Base-by-base conservation (phyloP, 1,140 invertebrate genomes). In the Hydropsyche tenuis region DNA sequence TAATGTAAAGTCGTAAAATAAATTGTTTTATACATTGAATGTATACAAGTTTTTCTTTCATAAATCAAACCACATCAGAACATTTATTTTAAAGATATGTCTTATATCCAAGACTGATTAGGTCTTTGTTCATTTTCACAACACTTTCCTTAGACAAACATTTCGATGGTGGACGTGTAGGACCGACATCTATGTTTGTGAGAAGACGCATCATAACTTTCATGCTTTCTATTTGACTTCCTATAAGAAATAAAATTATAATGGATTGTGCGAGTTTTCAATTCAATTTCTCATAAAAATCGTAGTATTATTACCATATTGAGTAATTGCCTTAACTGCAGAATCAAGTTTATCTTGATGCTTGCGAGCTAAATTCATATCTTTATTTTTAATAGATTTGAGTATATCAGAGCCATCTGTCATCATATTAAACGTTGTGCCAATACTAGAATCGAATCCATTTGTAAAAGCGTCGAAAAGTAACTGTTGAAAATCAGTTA, bases 391-490 rank as follows among this genome's bases (percentile, higher is more conserved):
- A 84, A 69, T 79, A 9, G 30, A 37, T 37, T 3, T 37, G 3
- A 37, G 9, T 27, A 85, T 85, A 14, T 81, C 78, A 27, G 81
- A 79, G 56, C 81, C 81, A 14, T 82, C 62, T 27, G 60, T 62
- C 7, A 83, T 82, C 37, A 92, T 82, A 77, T 91, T 93, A 43
- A 88, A 84, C 5, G 87, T 86, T 0, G 90, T 90, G 45, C 88
- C 85, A 75, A 92, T 92, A 16, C 87, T 87, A 2, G 90, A 91
- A 78, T 90, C 86, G 78, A 92, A 90, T 30, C 91, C 91, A 1
- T 89, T 76, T 1, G 88, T 80, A 7, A 85, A 86, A 4, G 87
- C 91, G 65, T 88, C 87, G 0, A 87, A 82, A 27, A 91, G 81
- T 56, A 90, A 76, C 90, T 91, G 30, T 37, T 4, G 9, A 37